phyloP scores from a whole-genome alignment of 1,140 invertebrate species.

The Marisa cornuarietis region DNA sequence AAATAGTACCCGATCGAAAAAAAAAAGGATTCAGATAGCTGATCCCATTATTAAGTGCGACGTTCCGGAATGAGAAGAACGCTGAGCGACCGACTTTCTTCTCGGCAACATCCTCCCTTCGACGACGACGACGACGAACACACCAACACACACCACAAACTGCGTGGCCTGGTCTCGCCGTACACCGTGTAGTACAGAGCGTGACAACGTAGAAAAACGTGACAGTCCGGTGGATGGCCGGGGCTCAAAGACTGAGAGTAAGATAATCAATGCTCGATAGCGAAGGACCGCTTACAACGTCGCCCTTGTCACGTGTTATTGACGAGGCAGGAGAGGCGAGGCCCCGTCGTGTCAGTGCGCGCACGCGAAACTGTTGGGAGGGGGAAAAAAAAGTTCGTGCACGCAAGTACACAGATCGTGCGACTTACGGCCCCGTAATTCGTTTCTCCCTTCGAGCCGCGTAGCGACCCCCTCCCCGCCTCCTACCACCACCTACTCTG shows the following conservation, averaged over 20 bases:
- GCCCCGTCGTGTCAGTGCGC: not conserved
- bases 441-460: too few relatives aligned
- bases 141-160: too few relatives aligned
- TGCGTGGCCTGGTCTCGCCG: too few relatives aligned
- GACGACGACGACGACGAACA: too few relatives aligned
- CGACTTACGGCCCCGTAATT: conserved; percentile 24
- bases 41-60: too few relatives aligned
- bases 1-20: too few relatives aligned
- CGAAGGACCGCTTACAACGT: conserved; percentile 19
- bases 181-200: not conserved
- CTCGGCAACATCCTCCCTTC: not conserved
- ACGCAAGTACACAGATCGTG: not conserved
- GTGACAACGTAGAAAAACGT: too few relatives aligned
- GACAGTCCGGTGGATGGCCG: not conserved
- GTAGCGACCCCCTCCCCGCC: not conserved
- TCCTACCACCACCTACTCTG: not conserved
- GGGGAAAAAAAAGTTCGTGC: not conserved
- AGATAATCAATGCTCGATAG: conserved; percentile 26
- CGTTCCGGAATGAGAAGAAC: not conserved
- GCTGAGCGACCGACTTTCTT: not conserved
- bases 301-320: conserved; percentile 12
- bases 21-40: too few relatives aligned
- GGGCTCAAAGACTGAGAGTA: not conserved
- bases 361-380: not conserved
- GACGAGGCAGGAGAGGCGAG: not conserved